Conservation (phyloP, 2,888 invertebrate genomes). For the Himalopsyche tibetana region DNA sequence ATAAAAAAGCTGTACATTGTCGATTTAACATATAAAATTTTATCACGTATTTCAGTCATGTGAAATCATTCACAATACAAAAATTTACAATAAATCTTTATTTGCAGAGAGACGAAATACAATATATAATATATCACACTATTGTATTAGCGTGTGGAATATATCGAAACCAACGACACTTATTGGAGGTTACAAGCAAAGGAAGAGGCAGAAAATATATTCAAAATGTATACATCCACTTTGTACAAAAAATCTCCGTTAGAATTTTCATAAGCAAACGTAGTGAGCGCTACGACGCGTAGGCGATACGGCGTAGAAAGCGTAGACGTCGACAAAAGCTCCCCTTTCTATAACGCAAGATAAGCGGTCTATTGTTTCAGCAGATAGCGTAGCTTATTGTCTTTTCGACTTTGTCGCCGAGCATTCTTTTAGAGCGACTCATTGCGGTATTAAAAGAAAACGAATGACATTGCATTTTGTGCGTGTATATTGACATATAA, state of each 20-base stretch:
- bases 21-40: too few species aligned
- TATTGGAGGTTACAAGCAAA: neutral
- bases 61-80: neutral
- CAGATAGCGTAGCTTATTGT: slow-evolving; percentile 27
- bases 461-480: slow-evolving; percentile 57
- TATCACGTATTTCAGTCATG: too few species aligned
- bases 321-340: slow-evolving; percentile 36
- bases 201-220: neutral
- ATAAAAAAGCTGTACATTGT: too few species aligned
- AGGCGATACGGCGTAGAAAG: neutral
- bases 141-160: neutral
- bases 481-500: slow-evolving; percentile 15
- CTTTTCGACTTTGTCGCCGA: slow-evolving; percentile 36
- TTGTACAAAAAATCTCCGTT: neutral
- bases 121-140: neutral
- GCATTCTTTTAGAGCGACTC: slow-evolving; percentile 28
- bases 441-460: slow-evolving; percentile 51
- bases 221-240: neutral
- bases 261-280: neutral
- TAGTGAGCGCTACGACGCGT: neutral
- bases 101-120: neutral
- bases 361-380: slow-evolving; percentile 44
- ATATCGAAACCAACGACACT: slow-evolving; percentile 20
- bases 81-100: neutral
- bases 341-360: slow-evolving; percentile 19